A percentile compares a stretch with the other conserved stretches of the same genome.
phyloP scores from a whole-genome alignment of 2,888 invertebrate species.

The Hedychridium roseum region DNA sequence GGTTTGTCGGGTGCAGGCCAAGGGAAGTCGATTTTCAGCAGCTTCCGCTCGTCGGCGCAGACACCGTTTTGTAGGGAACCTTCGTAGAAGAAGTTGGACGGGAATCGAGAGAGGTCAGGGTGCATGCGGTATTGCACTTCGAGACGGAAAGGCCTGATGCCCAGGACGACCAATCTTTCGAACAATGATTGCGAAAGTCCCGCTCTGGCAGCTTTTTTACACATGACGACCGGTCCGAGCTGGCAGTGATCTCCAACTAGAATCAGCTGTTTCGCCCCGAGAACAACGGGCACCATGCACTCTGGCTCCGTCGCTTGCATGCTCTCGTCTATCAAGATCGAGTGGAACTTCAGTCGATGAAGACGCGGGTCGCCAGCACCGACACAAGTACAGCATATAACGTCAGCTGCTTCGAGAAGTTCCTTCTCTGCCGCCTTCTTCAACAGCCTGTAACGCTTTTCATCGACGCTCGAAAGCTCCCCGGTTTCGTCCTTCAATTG shows the following conservation, averaged over 20 bases:
- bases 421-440: slow-evolving; percentile 92
- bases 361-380: slow-evolving; percentile 97
- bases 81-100: slow-evolving; percentile 99
- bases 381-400: slow-evolving; percentile 98
- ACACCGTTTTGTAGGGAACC: slow-evolving; percentile 99
- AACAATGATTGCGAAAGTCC: slow-evolving; percentile 97
- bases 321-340: slow-evolving; percentile 95
- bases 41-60: slow-evolving; percentile 91
- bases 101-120: slow-evolving; percentile 95
- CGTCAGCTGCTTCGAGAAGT: slow-evolving; percentile 94
- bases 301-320: slow-evolving; percentile 98
- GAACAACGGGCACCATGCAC: slow-evolving; percentile 98
- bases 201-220: slow-evolving; percentile 97
- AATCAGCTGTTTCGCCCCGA: slow-evolving; percentile 96
- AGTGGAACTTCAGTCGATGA: slow-evolving; percentile 92
- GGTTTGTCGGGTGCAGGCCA: slow-evolving; percentile 97
- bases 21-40: slow-evolving; percentile 92
- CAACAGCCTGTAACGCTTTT: slow-evolving; percentile 89
- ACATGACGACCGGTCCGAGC: slow-evolving; percentile 98
- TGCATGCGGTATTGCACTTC: slow-evolving; percentile 99
- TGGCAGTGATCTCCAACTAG: slow-evolving; percentile 99
- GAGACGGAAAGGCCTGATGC: slow-evolving; percentile 94
- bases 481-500: slow-evolving; percentile 98
- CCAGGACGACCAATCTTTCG: slow-evolving; percentile 95
- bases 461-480: slow-evolving; percentile 94